A percentile compares a stretch with the other conserved stretches of the same genome.
Evolutionary conservation across 2,113 vertebrate species (phyloP).

Genomic region (Tapirus terrestris): DNA sequence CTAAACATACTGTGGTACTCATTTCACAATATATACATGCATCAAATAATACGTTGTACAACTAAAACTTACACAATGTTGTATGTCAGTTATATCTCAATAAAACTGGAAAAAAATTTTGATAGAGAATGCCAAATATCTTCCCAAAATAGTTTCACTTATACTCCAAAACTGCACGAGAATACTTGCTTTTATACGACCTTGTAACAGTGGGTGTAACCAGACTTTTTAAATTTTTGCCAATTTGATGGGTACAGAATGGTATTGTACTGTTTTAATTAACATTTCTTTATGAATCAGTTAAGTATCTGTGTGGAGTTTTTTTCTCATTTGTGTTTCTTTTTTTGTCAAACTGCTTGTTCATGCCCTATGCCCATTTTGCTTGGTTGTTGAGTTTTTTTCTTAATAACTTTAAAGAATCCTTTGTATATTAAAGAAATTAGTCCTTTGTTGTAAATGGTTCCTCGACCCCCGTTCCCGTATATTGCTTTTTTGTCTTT

Average conservation of each 20-base stretch:
- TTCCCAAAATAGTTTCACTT: not conserved
- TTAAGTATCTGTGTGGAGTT: not conserved
- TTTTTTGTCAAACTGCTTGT: not conserved
- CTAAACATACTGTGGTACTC: not conserved
- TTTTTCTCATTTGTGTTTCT: not conserved
- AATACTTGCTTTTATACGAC: not conserved
- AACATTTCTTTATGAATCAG: slow-evolving; percentile 30
- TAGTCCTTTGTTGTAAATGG: not conserved
- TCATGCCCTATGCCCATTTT: not conserved
- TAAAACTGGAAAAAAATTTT: slow-evolving; percentile 13
- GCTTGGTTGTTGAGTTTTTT: not conserved
- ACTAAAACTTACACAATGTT: not conserved
- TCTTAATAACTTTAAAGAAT: not conserved
- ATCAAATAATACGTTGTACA: not conserved
- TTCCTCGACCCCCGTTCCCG: not conserved
- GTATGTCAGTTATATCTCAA: not conserved
- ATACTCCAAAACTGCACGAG: not conserved
- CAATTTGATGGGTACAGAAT: slow-evolving; percentile 49
- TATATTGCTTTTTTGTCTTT: not conserved
- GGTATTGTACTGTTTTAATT: not conserved
- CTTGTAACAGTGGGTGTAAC: not conserved
- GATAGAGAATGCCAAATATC: not conserved
- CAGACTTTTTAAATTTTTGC: not conserved
- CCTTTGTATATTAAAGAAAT: slow-evolving; percentile 10
- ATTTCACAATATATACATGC: not conserved